Percentiles rank a stretch among this genome's conserved stretches.
These are phyloP conservation scores for Andricus grossulariae DNA, from an alignment of 1,140 invertebrate genomes.

Conservation along the genomic window DNA sequence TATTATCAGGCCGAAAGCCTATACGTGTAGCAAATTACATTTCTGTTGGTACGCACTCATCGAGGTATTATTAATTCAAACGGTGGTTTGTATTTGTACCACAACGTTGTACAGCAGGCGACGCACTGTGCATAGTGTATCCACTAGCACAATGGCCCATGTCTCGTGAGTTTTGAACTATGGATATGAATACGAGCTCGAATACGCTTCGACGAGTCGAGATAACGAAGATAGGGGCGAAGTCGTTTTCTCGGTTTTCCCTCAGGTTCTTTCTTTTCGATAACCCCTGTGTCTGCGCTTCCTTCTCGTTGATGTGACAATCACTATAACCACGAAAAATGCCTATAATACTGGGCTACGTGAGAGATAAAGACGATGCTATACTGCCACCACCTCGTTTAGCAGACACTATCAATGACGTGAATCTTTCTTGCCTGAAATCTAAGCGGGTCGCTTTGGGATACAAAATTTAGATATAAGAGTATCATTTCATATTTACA, in stretches of 20 bases:
- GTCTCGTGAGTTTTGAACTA: constrained; percentile 66
- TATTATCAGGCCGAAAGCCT: constrained; percentile 62
- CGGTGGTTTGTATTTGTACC: constrained; percentile 53
- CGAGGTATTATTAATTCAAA: constrained; percentile 66
- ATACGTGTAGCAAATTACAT: constrained; percentile 63
- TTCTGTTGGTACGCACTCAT: constrained; percentile 58
- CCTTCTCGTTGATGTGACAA: constrained; percentile 24
- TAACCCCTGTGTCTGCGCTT: constrained; percentile 15
- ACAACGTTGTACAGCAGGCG: constrained; percentile 63
- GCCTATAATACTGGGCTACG: not conserved
- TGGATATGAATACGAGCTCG: constrained; percentile 63
- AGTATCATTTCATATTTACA: too few relatives aligned
- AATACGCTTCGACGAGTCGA: constrained; percentile 55
- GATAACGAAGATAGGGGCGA: constrained; percentile 55
- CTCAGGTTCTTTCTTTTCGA: constrained; percentile 6
- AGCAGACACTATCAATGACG: not conserved
- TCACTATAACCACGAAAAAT: constrained; percentile 16
- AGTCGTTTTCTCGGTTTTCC: constrained; percentile 11
- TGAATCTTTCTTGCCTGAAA: constrained; percentile 9
- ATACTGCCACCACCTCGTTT: not conserved
- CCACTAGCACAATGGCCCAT: constrained; percentile 63
- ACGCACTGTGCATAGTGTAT: constrained; percentile 66
- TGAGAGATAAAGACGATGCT: constrained; percentile 15
- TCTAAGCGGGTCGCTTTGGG: not conserved
- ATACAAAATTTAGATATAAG: too few relatives aligned